phyloP scores from a whole-genome alignment of 2,797 vertebrate species.

The Cetoscarus ocellatus region DNA sequence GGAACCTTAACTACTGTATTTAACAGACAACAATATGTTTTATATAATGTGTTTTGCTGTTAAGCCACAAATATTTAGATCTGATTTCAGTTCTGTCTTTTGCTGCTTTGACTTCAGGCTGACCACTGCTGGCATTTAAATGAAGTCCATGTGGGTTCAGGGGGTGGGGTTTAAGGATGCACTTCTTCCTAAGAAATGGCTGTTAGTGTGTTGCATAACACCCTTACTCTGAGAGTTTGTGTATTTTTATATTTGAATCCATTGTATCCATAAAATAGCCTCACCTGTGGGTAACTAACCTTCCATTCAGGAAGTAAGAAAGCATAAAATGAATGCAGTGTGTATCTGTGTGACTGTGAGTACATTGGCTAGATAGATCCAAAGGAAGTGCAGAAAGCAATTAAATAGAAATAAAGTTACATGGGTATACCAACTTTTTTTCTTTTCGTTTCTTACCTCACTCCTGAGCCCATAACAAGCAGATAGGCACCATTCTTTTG shows the following conservation, averaged over 20 bases:
- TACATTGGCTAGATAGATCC: slow-evolving; percentile 10
- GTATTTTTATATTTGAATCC: slow-evolving; percentile 45
- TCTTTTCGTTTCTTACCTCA: no score
- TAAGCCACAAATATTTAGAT: no score
- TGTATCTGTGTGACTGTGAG: slow-evolving; percentile 22
- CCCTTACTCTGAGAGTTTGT: slow-evolving; percentile 22
- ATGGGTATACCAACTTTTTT: no score
- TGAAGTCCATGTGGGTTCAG: slow-evolving; percentile 55
- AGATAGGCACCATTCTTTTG: no score
- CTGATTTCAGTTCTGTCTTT: no score
- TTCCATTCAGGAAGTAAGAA: slow-evolving; percentile 49
- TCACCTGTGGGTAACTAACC: slow-evolving; percentile 20
- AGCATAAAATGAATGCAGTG: slow-evolving; percentile 29
- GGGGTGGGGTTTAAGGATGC: slow-evolving; percentile 53
- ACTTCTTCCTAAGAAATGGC: slow-evolving; percentile 44
- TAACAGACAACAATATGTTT: no score
- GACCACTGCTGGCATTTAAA: slow-evolving; percentile 45
- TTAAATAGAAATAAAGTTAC: slow-evolving; percentile 24
- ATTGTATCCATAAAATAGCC: slow-evolving; percentile 61
- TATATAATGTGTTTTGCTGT: no score
- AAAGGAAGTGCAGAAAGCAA: slow-evolving; percentile 2
- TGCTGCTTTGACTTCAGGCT: background rate
- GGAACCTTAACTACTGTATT: no score
- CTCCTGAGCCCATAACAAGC: no score
- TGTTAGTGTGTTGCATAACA: slow-evolving; percentile 59